Base-by-base conservation (phyloP, 2,797 vertebrate species). In the Xiphophorus birchmanni region DNA sequence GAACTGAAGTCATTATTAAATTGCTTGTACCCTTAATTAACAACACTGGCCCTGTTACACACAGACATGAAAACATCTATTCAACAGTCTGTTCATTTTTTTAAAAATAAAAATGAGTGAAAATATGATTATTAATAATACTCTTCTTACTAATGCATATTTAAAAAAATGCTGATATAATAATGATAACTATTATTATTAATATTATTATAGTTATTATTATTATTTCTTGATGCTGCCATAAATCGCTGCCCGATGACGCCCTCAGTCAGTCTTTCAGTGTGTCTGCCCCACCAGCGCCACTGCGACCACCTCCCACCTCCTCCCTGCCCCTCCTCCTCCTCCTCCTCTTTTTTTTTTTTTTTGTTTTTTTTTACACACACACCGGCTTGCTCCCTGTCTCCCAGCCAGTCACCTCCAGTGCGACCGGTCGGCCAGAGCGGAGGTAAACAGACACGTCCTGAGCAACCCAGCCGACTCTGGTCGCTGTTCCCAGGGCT, bases 351-450 rank as follows among this genome's bases (percentile, higher is more conserved):
- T 8, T 7, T 8, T 2, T 52, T 52, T 50, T 3, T 9, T 42
- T 42, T 48, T 18, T 48, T 48, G 18, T 48, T 18, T 50, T 52
- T 9, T 52, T 23, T 23, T 48, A 48, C 58, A 50, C 75, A 84
- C 91, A 82, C 85, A 84, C 89, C 83, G 88, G 90, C 87, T 90
- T 75, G 8, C 80, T 76, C 6, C 56, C 88, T 84, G 82, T 82
- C 74, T 82, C 77, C 82, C 88, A 90, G 80, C 12, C 91, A 91
- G 90, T 91, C 88, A 85, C 87, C 89, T 88, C 82, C 75, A 85
- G 89, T 82, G 83, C 87, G 88, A 77, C 83, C 86, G 78, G 80
- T 44, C 79, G 76, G 80, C 81, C 47, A 79, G 75, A 89, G 78
- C 82, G 47, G 40, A 87, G 78, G 52, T 82, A 82, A 77, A 81